Conservation (phyloP, 2,113 vertebrate genomes). For the Percina caprodes region DNA sequence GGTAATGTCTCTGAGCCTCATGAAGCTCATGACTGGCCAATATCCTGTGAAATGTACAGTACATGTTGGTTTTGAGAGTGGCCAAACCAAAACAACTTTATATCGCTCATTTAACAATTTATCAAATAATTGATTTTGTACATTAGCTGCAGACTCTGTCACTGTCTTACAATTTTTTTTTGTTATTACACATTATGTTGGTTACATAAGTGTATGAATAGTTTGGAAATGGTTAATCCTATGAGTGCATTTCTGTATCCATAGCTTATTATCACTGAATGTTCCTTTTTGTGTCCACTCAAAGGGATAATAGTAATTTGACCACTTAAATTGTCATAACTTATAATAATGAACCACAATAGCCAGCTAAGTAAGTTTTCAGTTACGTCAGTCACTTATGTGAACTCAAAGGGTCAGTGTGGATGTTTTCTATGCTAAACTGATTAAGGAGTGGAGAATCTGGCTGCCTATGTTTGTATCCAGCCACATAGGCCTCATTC, state of each 20-base stretch:
- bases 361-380: background rate
- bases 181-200: no score
- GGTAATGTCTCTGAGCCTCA: slow-evolving; percentile 71
- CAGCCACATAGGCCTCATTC: slow-evolving; percentile 26
- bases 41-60: background rate
- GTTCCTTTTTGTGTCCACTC: background rate
- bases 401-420: slow-evolving; percentile 14
- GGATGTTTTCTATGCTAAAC: slow-evolving; percentile 7
- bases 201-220: background rate
- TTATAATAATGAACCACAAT: background rate
- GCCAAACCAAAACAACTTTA: background rate
- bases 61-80: background rate
- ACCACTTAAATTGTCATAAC: background rate
- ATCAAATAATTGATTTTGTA: background rate
- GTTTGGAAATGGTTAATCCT: background rate
- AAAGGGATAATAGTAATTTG: background rate
- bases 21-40: background rate
- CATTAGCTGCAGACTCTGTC: background rate
- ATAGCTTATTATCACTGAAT: background rate
- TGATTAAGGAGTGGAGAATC: slow-evolving; percentile 16
- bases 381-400: background rate
- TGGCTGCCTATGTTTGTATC: slow-evolving; percentile 26
- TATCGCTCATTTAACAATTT: background rate
- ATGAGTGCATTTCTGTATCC: background rate
- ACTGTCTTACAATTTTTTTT: background rate